Base-by-base conservation (phyloP, 1,140 invertebrate genomes). In the Metopolophium dirhodum region DNA sequence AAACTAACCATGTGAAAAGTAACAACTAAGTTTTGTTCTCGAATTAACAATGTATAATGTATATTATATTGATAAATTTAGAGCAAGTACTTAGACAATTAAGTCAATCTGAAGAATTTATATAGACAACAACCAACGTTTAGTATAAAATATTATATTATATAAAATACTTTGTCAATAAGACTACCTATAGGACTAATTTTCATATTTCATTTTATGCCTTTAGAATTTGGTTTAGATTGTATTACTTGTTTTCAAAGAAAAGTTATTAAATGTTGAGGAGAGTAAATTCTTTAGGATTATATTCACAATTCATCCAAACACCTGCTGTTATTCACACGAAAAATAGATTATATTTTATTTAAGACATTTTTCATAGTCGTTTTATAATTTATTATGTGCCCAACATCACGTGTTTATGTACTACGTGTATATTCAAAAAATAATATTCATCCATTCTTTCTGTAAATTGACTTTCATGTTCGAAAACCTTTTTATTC, bases 341-440 rank as follows among this genome's bases (percentile, higher is more conserved):
- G 51, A 89, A 57, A 89, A 89, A 89, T 89, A 89, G 51, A 89
- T 89, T 57, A 89, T 89, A 89, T 37, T 89, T 89, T 89, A 41
- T 89, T 57, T 89, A 89, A 89, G 88, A 89, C 88, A 57, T 89
- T 89, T 57, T 89, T 89, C 87, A 57, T 57, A 41, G 88, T 89
- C 8, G n/a, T 89, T 88, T 89, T 89, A 26, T 89, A 89, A 89
- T 89, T 89, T 89, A 89, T 89, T 37, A 89, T 89, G 35, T 89
- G 3, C 88, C 22, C 35, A 18, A 89, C 51, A 89, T 89, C 35
- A 41, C 41, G 88, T 57, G 51, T 37, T 89, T 89, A 22, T 89
- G 49, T 89, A 54, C 37, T 54, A 47, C 35, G 47, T 35, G n/a
- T 22, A 54, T 51, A 89, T 41, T 37, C 37, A 89, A 54, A 54